Conservation (phyloP, 2,888 invertebrate species). For the Amblyteles armatorius region DNA sequence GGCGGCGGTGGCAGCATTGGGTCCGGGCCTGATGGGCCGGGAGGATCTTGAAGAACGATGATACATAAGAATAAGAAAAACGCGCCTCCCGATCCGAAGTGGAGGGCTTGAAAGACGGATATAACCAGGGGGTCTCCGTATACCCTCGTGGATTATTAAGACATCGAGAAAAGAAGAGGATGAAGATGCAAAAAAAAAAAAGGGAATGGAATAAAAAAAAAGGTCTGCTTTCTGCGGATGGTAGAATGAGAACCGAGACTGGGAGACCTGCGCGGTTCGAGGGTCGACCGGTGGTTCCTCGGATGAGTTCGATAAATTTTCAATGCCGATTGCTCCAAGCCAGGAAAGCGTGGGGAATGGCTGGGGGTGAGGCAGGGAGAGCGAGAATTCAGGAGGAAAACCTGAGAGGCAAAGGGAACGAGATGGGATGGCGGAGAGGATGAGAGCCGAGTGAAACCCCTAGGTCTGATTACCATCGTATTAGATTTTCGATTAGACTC, state of each 20-base stretch:
- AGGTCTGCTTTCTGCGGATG: constrained; percentile 57
- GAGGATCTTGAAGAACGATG: constrained; percentile 43
- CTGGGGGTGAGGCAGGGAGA: not conserved
- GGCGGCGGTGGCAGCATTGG: constrained; percentile 35
- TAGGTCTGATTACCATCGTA: constrained; percentile 80
- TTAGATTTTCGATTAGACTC: constrained; percentile 80
- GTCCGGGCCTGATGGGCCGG: constrained; percentile 36
- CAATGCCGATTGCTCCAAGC: constrained; percentile 69
- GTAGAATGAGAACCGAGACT: constrained; percentile 58
- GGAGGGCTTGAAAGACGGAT: constrained; percentile 36
- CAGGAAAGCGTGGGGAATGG: not conserved
- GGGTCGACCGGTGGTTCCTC: constrained; percentile 17
- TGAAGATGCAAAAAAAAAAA: constrained; percentile 3
- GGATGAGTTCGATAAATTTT: constrained; percentile 77
- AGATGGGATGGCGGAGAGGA: constrained; percentile 69
- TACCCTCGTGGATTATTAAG: constrained; percentile 71
- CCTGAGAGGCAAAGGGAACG: constrained; percentile 44
- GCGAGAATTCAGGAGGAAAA: constrained; percentile 17
- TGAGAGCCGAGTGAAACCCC: constrained; percentile 69
- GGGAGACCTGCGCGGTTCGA: not conserved
- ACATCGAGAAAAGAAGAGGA: constrained; percentile 59
- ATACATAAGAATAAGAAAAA: constrained; percentile 37
- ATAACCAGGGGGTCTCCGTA: constrained; percentile 36
- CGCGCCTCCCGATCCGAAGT: constrained; percentile 18
- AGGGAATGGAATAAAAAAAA: constrained; percentile 8